Evolutionary conservation across 2,888 invertebrate species (phyloP), one percentile per base, ranked within the genome.

Genomic region (Salpingus planirostris): DNA sequence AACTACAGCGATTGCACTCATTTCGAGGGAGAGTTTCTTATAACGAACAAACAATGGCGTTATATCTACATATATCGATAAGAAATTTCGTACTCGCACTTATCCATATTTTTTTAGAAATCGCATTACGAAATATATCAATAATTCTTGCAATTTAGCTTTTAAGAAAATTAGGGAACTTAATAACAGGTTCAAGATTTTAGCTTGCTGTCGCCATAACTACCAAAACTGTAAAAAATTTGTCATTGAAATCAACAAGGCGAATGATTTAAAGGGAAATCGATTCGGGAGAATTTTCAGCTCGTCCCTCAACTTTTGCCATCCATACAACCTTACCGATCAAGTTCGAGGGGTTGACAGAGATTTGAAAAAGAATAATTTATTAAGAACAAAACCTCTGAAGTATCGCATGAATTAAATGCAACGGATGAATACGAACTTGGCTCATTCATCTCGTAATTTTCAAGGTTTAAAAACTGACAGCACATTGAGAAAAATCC

Each of bases 151-250:
- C 18, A 18, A 18, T 8, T 6, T 18, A 7, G 18, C 18, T 18
- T 18, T 18, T 18, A 7, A 18, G 6, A 18, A 18, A 18, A 7
- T 6, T 18, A 6, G 18, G 18, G 18, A 7, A 7, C 8, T 7
- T 8, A 18, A 18, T 8, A 8, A 52, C 29, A 28, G 33, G 12
- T 52, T 45, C 29, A 37, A 35, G 3, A 15, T 30, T 3, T 27
- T 44, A 6, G 40, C 55, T 30, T 15, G 36, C 8, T 18, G 18
- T 8, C 18, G 18, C 6, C 6, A 18, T 18, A 18, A 18, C 18
- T 7, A 18, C 18, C 6, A 18, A 6, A 18, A 18, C 6, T 18
- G 18, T 8, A 18, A 18, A 18, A 18, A 18, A 7, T 18, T 18
- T 8, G 8, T 7, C 6, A 18, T 18, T 7, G 8, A 7, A 6